A percentile compares a stretch with the other conserved stretches of the same genome.
These are phyloP conservation scores for Antennarius striatus DNA, from an alignment of 2,113 vertebrate species.

Conservation along the genomic window DNA sequence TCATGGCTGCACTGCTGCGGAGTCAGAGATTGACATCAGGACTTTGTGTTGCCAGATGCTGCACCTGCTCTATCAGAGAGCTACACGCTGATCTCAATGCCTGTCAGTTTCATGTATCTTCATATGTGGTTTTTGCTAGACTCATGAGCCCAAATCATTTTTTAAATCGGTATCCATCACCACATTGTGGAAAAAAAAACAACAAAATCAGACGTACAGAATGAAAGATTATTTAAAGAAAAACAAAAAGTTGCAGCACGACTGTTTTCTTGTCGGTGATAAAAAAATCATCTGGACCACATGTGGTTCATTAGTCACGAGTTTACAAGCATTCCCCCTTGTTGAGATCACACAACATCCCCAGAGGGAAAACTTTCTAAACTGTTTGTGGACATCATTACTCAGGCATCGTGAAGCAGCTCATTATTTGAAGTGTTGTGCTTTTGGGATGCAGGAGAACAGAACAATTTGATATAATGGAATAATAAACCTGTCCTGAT, in stretches of 20 bases:
- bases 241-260: slow-evolving; percentile 6
- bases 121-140: slow-evolving; percentile 4
- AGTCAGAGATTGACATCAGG: slow-evolving; percentile 16
- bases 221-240: background rate
- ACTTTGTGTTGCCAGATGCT: slow-evolving; percentile 48
- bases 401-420: background rate
- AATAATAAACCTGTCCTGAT: background rate
- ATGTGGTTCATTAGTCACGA: slow-evolving; percentile 52
- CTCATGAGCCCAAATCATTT: background rate
- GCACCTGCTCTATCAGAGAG: slow-evolving; percentile 61
- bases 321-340: slow-evolving; percentile 59
- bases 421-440: slow-evolving; percentile 3
- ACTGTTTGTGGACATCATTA: slow-evolving; percentile 29
- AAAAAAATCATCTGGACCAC: slow-evolving; percentile 39
- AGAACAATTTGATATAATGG: background rate
- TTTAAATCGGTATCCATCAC: background rate
- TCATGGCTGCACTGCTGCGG: slow-evolving; percentile 31
- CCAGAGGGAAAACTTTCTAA: slow-evolving; percentile 26
- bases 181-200: background rate
- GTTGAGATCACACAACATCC: slow-evolving; percentile 49
- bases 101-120: slow-evolving; percentile 24
- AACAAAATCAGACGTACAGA: background rate
- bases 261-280: slow-evolving; percentile 3
- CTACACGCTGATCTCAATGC: slow-evolving; percentile 2
- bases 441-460: background rate